These are phyloP conservation scores for Emydura subglobosa DNA, from an alignment of 2,113 vertebrate species.

Conservation along the genomic window DNA sequence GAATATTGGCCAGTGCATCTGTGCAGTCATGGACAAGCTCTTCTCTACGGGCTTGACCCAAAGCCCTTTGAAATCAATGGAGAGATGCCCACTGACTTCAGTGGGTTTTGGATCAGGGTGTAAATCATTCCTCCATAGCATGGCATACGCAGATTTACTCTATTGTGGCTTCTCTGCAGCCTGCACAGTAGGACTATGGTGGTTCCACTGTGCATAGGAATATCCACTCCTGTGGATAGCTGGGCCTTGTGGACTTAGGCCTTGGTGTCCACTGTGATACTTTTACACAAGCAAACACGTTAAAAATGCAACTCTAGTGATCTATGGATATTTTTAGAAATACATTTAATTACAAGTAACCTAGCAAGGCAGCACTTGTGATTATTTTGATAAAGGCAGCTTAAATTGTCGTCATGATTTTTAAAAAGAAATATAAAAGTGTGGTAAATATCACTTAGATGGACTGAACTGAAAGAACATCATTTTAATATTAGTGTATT, in stretches of 20 bases:
- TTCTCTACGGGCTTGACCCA: fast-evolving
- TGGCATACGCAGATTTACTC: background rate
- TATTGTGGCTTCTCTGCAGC: background rate
- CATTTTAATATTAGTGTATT: background rate
- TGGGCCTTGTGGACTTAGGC: background rate
- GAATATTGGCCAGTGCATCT: background rate
- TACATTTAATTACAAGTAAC: background rate
- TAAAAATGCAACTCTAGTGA: background rate
- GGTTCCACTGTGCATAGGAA: background rate
- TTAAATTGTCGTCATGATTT: background rate
- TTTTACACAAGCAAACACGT: background rate
- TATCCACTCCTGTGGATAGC: background rate
- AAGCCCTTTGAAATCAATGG: background rate
- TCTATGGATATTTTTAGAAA: background rate
- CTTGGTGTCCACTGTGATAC: background rate
- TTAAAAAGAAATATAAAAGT: background rate
- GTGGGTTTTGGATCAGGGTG: background rate
- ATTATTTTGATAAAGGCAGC: constrained; percentile 1
- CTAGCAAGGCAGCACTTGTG: background rate
- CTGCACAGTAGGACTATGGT: background rate
- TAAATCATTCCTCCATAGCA: fast-evolving
- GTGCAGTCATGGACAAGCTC: background rate
- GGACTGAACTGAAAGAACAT: background rate
- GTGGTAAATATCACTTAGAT: background rate
- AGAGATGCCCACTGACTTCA: background rate